These are phyloP conservation scores for Hecatera dysodea DNA, from an alignment of 2,888 invertebrate species.

Conservation along the genomic window DNA sequence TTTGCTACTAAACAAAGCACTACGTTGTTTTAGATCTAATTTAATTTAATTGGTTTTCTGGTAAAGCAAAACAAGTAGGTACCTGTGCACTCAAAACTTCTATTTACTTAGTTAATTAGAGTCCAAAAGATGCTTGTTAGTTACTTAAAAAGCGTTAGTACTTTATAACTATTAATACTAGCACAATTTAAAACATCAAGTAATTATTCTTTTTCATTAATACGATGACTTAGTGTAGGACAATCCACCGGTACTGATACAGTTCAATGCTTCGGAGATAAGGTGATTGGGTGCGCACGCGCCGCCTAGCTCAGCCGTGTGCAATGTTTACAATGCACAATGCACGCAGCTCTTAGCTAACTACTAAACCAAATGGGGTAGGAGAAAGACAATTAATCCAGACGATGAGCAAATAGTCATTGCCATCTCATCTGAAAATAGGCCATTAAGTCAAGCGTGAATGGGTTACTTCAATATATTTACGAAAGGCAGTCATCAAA, in stretches of 20 bases:
- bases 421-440: too few relatives aligned
- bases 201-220: background rate
- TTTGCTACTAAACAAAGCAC: background rate
- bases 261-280: constrained; percentile 50
- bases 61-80: too few relatives aligned
- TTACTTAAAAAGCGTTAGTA: too few relatives aligned
- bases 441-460: too few relatives aligned
- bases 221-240: constrained; percentile 11
- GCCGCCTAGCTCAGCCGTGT: constrained; percentile 46
- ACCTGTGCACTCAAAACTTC: background rate
- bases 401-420: too few relatives aligned
- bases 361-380: background rate
- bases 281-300: constrained; percentile 42
- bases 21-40: background rate
- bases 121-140: background rate
- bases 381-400: background rate
- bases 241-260: constrained; percentile 41
- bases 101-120: background rate
- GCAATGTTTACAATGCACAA: constrained; percentile 49
- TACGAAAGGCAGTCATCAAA: too few relatives aligned
- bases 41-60: too few relatives aligned
- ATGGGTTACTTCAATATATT: too few relatives aligned
- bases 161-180: too few relatives aligned
- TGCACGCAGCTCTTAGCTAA: constrained; percentile 36
- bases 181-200: background rate